phyloP scores from a whole-genome alignment of 2,797 vertebrate genomes.

The Micrastur ruficollis region DNA sequence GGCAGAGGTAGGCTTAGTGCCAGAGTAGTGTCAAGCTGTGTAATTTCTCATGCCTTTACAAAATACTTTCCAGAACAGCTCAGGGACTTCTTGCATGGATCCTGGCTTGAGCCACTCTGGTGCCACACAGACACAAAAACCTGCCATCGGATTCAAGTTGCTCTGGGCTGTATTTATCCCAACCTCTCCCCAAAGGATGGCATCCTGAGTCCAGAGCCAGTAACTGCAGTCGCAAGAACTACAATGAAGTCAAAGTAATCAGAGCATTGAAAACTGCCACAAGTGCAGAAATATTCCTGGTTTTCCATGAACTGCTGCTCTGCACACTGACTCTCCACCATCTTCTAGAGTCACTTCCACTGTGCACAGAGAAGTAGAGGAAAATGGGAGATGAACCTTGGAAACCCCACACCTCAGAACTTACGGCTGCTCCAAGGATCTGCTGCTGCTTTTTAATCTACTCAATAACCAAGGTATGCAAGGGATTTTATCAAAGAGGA shows the following conservation, averaged over 20 bases:
- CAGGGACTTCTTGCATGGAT: neutral
- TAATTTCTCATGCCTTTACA: neutral
- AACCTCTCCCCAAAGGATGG: neutral
- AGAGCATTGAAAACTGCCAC: neutral
- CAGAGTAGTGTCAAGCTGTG: neutral
- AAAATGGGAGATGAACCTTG: neutral
- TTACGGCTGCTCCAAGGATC: neutral
- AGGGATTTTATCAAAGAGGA: neutral
- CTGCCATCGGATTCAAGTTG: neutral
- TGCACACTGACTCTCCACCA: neutral
- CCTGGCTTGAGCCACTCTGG: neutral
- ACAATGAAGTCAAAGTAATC: neutral
- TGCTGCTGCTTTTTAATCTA: neutral
- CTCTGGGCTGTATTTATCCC: neutral
- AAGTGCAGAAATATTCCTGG: neutral
- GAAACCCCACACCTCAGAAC: neutral
- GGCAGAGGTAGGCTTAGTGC: neutral
- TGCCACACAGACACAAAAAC: neutral
- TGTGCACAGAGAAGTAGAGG: neutral
- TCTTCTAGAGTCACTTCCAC: neutral
- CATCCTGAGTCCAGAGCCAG: fast-evolving
- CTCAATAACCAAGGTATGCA: neutral
- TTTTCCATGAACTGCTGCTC: neutral
- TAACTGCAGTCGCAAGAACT: neutral
- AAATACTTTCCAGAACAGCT: neutral